Conservation (phyloP, 2,888 invertebrate species). For the Nowickia ferox region DNA sequence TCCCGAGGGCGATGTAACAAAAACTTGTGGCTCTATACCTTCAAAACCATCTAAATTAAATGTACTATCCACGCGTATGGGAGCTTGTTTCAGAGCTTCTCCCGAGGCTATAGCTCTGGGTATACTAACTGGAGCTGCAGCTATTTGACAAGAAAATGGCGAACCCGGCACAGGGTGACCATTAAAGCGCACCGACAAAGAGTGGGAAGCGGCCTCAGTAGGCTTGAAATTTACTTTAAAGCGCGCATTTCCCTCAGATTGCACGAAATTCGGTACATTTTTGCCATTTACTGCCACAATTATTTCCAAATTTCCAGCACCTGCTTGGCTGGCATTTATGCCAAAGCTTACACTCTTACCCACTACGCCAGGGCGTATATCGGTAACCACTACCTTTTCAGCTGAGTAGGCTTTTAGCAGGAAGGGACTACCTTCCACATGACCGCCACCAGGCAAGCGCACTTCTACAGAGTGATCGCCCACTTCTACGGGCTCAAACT, state of each 20-base stretch:
- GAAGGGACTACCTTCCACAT: conserved; percentile 97
- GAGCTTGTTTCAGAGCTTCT: conserved; percentile 82
- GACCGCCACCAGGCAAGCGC: conserved; percentile 87
- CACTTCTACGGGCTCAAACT: conserved; percentile 94
- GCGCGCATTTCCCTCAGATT: conserved; percentile 97
- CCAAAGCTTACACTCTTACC: conserved; percentile 97
- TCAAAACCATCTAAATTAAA: conserved; percentile 85
- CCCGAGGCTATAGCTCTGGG: conserved; percentile 84
- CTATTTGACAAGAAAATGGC: conserved; percentile 95
- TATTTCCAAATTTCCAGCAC: conserved; percentile 98
- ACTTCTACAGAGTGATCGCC: conserved; percentile 96
- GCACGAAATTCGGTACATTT: conserved; percentile 99
- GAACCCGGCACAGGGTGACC: conserved; percentile 93
- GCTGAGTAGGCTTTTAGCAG: conserved; percentile 98
- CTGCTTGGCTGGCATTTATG: conserved; percentile 92
- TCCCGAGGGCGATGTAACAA: conserved; percentile 93
- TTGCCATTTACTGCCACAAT: conserved; percentile 98
- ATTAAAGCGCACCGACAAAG: conserved; percentile 93
- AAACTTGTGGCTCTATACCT: conserved; percentile 87
- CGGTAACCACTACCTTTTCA: conserved; percentile 95
- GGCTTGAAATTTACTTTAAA: conserved; percentile 98
- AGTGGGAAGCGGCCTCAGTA: conserved; percentile 95
- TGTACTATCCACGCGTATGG: conserved; percentile 84
- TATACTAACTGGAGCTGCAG: conserved; percentile 85
- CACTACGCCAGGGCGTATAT: conserved; percentile 94